Evolutionary conservation across 2,888 invertebrate genomes (phyloP).

Genomic region (Drosophila bunnanda): DNA sequence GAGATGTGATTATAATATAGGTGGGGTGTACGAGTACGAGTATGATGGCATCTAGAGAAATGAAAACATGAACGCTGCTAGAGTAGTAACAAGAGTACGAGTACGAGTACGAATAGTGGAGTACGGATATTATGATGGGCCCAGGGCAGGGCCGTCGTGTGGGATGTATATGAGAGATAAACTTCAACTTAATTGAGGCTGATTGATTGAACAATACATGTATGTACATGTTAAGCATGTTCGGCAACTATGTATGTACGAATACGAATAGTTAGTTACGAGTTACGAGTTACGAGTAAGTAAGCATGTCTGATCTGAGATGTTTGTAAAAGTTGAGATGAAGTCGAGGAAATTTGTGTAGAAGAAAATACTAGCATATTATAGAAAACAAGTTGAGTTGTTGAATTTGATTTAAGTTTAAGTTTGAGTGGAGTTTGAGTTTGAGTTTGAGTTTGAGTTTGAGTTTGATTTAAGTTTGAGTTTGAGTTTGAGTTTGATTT

Average conservation of each 20-base stretch:
- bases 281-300: constrained; percentile 33
- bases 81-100: constrained; percentile 52
- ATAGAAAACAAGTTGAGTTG: constrained; percentile 67
- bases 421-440: constrained; percentile 32
- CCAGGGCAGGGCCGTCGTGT: constrained; percentile 27
- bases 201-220: constrained; percentile 47
- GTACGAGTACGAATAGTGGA: constrained; percentile 40
- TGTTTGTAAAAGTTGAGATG: constrained; percentile 59
- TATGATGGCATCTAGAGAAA: constrained; percentile 55
- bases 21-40: constrained; percentile 29
- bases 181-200: constrained; percentile 47
- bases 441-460: constrained; percentile 20
- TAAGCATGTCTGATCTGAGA: constrained; percentile 53
- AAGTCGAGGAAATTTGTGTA: constrained; percentile 65
- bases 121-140: constrained; percentile 21
- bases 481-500: constrained; percentile 39
- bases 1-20: constrained; percentile 43
- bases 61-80: constrained; percentile 45
- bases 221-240: constrained; percentile 66
- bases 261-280: constrained; percentile 53
- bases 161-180: constrained; percentile 20
- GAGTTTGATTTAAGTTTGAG: constrained; percentile 20
- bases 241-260: constrained; percentile 59
- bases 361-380: constrained; percentile 74
- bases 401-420: constrained; percentile 38